These are phyloP conservation scores for Emberiza fucata DNA, from an alignment of 2,113 vertebrate genomes.

Conservation along the genomic window DNA sequence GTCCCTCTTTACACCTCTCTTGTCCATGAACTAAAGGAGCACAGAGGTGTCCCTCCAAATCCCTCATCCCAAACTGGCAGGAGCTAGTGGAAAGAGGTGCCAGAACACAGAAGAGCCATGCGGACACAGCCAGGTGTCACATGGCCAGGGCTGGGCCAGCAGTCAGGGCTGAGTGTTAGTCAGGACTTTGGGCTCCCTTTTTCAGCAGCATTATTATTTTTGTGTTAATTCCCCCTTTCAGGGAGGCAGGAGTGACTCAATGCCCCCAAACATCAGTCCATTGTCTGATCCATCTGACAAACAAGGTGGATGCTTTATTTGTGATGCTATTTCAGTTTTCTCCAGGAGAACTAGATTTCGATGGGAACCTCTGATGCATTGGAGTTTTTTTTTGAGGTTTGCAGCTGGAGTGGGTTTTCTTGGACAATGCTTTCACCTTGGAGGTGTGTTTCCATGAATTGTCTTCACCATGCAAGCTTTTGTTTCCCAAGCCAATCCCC, in stretches of 20 bases:
- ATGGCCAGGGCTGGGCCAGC: background rate
- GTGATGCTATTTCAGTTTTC: background rate
- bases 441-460: background rate
- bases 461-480: background rate
- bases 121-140: background rate
- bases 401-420: background rate
- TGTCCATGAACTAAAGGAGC: background rate
- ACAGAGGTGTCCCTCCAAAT: background rate
- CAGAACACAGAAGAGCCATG: fast-evolving
- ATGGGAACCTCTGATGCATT: background rate
- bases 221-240: background rate
- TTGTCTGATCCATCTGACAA: background rate
- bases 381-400: background rate
- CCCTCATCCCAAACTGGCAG: background rate
- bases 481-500: background rate
- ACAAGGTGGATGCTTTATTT: background rate
- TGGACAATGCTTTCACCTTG: background rate
- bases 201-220: background rate
- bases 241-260: fast-evolving
- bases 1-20: background rate
- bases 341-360: background rate
- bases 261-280: background rate
- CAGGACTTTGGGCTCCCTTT: background rate
- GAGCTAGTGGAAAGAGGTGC: background rate
- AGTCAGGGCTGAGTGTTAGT: background rate